Percentiles rank a stretch among this genome's conserved stretches.
These are phyloP conservation scores for Megathymus violae DNA, from an alignment of 1,140 invertebrate genomes.

Conservation along the genomic window DNA sequence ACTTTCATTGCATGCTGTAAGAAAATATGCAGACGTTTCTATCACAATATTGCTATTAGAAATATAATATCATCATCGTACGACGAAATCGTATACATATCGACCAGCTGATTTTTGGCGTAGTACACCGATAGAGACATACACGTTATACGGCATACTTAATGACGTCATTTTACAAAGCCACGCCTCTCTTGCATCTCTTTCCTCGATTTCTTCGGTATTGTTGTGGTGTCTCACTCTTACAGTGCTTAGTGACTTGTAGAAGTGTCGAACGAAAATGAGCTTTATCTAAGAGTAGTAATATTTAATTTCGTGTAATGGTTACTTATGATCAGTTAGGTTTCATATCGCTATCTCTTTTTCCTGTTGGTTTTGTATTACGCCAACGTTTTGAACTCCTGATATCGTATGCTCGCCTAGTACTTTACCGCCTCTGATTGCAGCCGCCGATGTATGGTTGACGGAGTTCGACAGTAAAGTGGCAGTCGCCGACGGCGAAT, in stretches of 20 bases:
- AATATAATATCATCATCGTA: conserved; percentile 3
- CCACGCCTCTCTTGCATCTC: conserved; percentile 62
- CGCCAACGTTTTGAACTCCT: conserved; percentile 36
- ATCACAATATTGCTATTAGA: background rate
- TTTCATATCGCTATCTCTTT: conserved; percentile 38
- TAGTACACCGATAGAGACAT: conserved; percentile 55
- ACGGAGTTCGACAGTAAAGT: conserved; percentile 75
- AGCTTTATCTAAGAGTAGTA: conserved; percentile 31
- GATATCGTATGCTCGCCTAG: conserved; percentile 66
- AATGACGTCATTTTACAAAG: conserved; percentile 58
- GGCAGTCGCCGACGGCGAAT: conserved; percentile 41
- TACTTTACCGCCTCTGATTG: conserved; percentile 80
- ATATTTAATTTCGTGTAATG: background rate
- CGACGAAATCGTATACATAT: no score
- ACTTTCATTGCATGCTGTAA: background rate
- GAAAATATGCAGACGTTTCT: background rate
- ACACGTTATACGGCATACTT: conserved; percentile 64
- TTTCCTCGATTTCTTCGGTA: conserved; percentile 35
- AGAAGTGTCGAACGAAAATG: conserved; percentile 37
- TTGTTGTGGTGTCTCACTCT: conserved; percentile 49
- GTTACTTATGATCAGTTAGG: background rate
- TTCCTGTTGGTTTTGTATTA: conserved; percentile 9
- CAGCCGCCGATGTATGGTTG: conserved; percentile 73
- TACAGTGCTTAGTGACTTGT: conserved; percentile 55
- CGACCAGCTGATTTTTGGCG: conserved; percentile 78